These are phyloP conservation scores for Sarcoramphus papa DNA, from an alignment of 2,797 vertebrate species.

Conservation along the genomic window DNA sequence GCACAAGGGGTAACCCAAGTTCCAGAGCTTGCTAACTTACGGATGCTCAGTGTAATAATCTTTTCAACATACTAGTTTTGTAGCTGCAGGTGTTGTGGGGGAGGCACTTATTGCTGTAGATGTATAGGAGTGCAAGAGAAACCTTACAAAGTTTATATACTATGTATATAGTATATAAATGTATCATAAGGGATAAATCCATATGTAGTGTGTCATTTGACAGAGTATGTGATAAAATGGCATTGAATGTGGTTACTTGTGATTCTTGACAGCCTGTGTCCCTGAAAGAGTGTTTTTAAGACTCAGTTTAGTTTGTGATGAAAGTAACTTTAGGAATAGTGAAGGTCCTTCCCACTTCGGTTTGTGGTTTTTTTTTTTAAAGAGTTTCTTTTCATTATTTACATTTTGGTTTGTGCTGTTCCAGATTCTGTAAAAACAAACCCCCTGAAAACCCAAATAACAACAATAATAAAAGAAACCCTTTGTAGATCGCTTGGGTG, in stretches of 20 bases:
- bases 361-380: too few species aligned
- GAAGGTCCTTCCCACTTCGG: not conserved
- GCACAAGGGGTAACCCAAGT: not conserved
- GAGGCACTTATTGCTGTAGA: not conserved
- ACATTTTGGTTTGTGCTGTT: not conserved
- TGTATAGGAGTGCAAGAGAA: not conserved
- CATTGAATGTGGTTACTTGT: not conserved
- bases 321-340: not conserved
- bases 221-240: not conserved
- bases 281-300: not conserved
- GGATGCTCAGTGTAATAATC: not conserved
- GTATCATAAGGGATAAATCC: not conserved
- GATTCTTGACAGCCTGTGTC: not conserved
- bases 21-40: not conserved
- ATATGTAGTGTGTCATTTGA: not conserved
- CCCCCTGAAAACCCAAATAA: not conserved
- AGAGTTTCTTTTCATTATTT: not conserved
- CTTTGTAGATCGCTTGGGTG: not conserved
- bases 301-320: not conserved
- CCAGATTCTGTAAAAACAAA: not conserved
- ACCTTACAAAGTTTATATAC: not conserved
- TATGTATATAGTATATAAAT: not conserved
- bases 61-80: not conserved
- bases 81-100: not conserved
- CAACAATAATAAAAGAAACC: not conserved